phyloP scores from a whole-genome alignment of 2,888 invertebrate genomes.

The Rhodophaea formosa region DNA sequence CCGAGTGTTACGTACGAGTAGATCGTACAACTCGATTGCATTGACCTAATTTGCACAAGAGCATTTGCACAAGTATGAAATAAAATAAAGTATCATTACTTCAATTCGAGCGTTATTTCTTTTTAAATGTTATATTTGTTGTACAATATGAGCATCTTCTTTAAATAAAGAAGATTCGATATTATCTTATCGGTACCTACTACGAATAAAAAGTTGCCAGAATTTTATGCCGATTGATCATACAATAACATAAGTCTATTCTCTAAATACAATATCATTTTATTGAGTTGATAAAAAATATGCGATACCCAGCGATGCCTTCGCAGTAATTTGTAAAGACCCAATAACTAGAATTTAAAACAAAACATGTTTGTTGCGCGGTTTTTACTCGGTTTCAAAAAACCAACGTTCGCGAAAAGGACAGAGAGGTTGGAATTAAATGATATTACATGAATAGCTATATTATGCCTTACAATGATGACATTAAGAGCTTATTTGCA shows the following conservation, averaged over 20 bases:
- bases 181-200: no score
- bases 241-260: no score
- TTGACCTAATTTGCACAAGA: conserved; percentile 4
- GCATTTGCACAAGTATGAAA: not conserved
- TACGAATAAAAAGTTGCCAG: no score
- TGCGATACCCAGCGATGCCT: not conserved
- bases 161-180: no score
- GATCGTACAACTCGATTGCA: not conserved
- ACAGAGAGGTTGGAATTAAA: conserved; percentile 37
- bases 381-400: conserved; percentile 9
- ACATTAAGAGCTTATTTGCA: conserved; percentile 34
- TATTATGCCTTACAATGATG: conserved; percentile 24
- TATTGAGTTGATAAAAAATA: not conserved
- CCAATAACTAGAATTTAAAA: not conserved
- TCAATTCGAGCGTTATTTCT: no score
- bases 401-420: conserved; percentile 28
- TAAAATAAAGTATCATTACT: no score
- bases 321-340: not conserved
- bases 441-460: conserved; percentile 20
- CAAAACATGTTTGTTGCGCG: not conserved
- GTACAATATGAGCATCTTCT: no score
- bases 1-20: not conserved
- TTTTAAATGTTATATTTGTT: no score
- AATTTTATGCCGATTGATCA: no score
- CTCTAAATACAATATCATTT: not conserved